Base-by-base conservation (phyloP, 2,888 invertebrate genomes). In the Microplitis deprimator region DNA sequence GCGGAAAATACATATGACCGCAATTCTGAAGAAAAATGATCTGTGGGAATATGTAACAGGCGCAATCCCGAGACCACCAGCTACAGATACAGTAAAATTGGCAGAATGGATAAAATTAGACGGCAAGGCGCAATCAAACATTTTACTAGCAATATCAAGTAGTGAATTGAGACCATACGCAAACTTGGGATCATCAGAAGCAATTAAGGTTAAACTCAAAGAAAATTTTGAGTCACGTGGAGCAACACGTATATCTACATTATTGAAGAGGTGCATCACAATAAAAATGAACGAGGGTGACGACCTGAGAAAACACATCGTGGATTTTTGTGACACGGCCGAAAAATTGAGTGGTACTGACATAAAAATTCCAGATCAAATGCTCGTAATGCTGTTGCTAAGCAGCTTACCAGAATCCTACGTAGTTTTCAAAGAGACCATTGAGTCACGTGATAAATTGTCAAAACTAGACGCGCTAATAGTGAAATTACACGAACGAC, bases 11-110 rank as follows among this genome's bases (percentile, higher is more conserved):
- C 79, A 79, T 39, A 79, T 79, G 39, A 16, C 73, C 17, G 79
- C 79, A 13, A 69, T 81, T n/a, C 72, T 81, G 8, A 81, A 76
- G 20, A 80, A 80, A 69, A 82, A 81, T 75, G 78, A 81, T 67
- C 67, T 77, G 62, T 82, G 80, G 81, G 77, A 73, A 62, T 81
- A 80, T 65, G 81, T 80, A 20, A 68, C 76, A 5, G 80, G 80
- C 10, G 75, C 62, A 5, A 80, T 68, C 10, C 59, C 69, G 6
- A 73, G 71, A 67, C 76, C 79, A 67, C 10, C n/a, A 13, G 50
- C 20, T 7, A 8, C 70, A 10, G 74, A 17, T n/a, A 3, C 67
- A 50, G 40, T 75, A 29, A 64, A 64, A 64, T 16, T 20, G 20
- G 20, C 16, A 20, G 64, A 17, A 20, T 79, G 81, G 78, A 65